Evolutionary conservation across 2,113 vertebrate species (phyloP), one percentile per base, ranked within the genome.

Genomic region (Epinephelus fuscoguttatus): DNA sequence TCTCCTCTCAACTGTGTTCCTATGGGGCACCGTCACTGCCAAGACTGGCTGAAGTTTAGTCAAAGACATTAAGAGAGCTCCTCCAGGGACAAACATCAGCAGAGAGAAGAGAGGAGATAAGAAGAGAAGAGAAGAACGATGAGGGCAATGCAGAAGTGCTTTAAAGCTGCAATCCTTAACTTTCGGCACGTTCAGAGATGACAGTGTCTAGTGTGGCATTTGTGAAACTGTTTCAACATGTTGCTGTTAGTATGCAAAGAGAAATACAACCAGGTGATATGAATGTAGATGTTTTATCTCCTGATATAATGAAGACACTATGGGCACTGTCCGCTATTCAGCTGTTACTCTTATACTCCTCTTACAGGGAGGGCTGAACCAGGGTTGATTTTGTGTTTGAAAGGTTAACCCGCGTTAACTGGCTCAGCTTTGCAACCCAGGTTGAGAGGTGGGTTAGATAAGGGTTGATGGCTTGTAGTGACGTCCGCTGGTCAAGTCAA

Each of bases 41-140:
- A 91, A 89, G 87, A 84, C 85, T 84, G 85, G 90, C 87, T 94
- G 90, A 92, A 93, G 93, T 93, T 94, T 92, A 94, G 93, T 94
- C 92, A 91, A 93, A 92, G 89, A 93, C 91, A 93, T 92, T 93
- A 92, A 90, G 90, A 87, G 85, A 92, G 85, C 83, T 91, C 92
- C 92, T 93, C 77, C 62, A 86, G 94, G 94, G 92, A 92, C 88
- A 92, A 86, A 55, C 77, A 86, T 78, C 70, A 64, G 84, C 60
- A 42, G 33, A 76, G 66, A 69, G 77, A 47, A n/a, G 74, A 80
- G 18, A 53, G 57, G 64, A 63, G 50, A 47, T n/a, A 70, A 25
- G 25, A 53, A 23, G 57, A 78, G 14, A 5, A 6, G 53, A 49
- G 59, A 1, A 17, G 75, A 67, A 53, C 15, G 19, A 79, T 50